Evolutionary conservation across 2,888 invertebrate genomes (phyloP).

Genomic region (Acanthopleura granulata): DNA sequence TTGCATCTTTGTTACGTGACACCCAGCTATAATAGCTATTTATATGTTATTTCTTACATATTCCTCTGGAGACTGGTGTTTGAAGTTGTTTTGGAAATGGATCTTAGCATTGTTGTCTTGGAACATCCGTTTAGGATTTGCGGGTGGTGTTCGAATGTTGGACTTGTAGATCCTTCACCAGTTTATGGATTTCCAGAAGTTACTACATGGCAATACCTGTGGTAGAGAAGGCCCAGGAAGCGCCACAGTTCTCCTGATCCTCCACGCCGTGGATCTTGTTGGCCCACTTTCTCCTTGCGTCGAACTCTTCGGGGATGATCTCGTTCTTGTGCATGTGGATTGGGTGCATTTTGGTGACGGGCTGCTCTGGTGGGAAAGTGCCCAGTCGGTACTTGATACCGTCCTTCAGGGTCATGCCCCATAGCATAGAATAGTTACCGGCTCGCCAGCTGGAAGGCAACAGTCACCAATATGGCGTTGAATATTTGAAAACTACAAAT

Average conservation of each 20-base stretch:
- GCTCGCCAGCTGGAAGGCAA: constrained; percentile 87
- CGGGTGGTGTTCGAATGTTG: too few species aligned
- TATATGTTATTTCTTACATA: too few species aligned
- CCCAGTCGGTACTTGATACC: constrained; percentile 84
- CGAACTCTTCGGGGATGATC: constrained; percentile 78
- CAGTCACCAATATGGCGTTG: constrained; percentile 20
- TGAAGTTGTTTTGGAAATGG: too few species aligned
- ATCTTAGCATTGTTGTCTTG: too few species aligned
- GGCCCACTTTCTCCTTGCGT: constrained; percentile 83
- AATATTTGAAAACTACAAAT: constrained; percentile 3
- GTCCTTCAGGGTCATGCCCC: constrained; percentile 84
- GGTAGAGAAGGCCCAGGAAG: constrained; percentile 94
- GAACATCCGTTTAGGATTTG: too few species aligned
- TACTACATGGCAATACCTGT: too few species aligned
- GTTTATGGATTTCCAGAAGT: too few species aligned
- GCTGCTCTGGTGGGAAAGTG: constrained; percentile 74
- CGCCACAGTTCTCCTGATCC: constrained; percentile 81
- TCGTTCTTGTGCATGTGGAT: constrained; percentile 45
- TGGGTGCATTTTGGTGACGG: constrained; percentile 63
- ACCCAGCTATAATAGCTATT: too few species aligned
- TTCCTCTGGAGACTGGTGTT: too few species aligned
- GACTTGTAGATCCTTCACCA: too few species aligned
- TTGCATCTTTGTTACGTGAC: too few species aligned
- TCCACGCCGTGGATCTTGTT: constrained; percentile 77
- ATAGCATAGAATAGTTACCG: constrained; percentile 85